Percentiles rank a stretch among this genome's conserved stretches.
Evolutionary conservation across 1,140 invertebrate genomes (phyloP).

Genomic region (Patella vulgata): DNA sequence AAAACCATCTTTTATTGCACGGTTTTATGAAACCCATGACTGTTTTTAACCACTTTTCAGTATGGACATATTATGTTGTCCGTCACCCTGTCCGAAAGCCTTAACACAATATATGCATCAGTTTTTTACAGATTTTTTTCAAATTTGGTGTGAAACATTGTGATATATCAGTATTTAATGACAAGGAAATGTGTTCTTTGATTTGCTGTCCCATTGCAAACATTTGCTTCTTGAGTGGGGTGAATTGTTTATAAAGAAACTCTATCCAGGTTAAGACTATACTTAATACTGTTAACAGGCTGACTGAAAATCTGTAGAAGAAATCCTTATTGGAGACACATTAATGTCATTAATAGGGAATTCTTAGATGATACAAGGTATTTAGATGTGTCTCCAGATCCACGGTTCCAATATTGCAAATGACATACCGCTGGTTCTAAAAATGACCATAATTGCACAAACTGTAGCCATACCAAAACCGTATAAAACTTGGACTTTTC

Average conservation of each 20-base stretch:
- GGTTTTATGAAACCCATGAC: too few relatives aligned
- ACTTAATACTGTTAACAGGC: not conserved
- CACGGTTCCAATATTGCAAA: not conserved
- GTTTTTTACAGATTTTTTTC: too few relatives aligned
- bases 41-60: too few relatives aligned
- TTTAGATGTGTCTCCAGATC: not conserved
- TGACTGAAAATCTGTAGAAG: not conserved
- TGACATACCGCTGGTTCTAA: not conserved
- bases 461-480: not conserved
- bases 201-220: not conserved
- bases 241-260: conserved; percentile 1
- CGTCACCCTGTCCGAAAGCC: too few relatives aligned
- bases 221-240: not conserved
- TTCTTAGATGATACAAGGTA: not conserved
- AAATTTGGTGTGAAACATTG: too few relatives aligned
- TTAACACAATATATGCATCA: too few relatives aligned
- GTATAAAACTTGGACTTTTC: conserved; percentile 1
- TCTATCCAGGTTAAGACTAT: conserved; percentile 2
- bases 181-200: not conserved
- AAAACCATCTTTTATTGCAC: too few relatives aligned
- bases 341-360: conserved; percentile 1
- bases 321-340: not conserved
- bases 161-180: too few relatives aligned
- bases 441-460: not conserved
- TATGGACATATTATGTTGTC: too few relatives aligned